Evolutionary conservation across 2,797 vertebrate species (phyloP).

Genomic region (Leptoclinus maculatus): DNA sequence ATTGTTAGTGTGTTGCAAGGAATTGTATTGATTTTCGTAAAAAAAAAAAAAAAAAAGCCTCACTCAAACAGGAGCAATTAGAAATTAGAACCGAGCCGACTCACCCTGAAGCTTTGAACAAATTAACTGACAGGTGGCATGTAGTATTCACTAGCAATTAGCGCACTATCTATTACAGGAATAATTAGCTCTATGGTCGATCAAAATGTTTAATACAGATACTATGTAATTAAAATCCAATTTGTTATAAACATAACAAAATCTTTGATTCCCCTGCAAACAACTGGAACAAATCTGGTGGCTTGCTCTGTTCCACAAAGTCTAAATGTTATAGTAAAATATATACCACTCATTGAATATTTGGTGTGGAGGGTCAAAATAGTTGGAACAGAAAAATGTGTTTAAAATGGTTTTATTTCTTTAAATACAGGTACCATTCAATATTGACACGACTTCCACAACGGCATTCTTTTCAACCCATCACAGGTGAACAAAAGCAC

Average conservation of each 20-base stretch:
- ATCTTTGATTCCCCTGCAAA: background rate
- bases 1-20: background rate
- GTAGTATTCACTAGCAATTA: background rate
- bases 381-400: background rate
- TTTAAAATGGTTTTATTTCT: constrained; percentile 61
- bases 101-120: background rate
- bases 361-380: background rate
- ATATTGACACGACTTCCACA: constrained; percentile 34
- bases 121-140: background rate
- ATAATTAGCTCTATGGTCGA: background rate
- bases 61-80: background rate
- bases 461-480: constrained; percentile 13
- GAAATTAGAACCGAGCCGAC: background rate
- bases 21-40: background rate
- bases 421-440: constrained; percentile 55
- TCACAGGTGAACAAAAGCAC: constrained; percentile 8
- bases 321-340: background rate
- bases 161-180: background rate
- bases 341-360: background rate
- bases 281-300: background rate
- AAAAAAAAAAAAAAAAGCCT: background rate
- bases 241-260: background rate
- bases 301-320: background rate
- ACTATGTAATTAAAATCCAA: background rate
- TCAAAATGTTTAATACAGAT: background rate